Base-by-base conservation (phyloP, 2,113 vertebrate species). In the Gopherus flavomarginatus region DNA sequence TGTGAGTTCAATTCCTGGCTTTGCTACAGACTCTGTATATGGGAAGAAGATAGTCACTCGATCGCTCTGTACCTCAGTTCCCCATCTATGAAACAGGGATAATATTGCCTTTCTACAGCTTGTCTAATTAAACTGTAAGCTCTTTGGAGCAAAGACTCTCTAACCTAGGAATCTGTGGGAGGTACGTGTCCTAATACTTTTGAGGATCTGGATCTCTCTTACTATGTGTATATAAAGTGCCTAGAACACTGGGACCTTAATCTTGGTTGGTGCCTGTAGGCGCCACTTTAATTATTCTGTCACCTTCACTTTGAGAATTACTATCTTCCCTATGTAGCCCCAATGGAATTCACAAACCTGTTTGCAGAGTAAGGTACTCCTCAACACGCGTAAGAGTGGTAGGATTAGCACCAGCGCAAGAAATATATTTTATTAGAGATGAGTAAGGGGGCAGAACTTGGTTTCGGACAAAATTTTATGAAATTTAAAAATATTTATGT, bases 221-320 rank as follows among this genome's bases (percentile, higher is more conserved):
- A 5, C 29, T 10, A 21, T 14, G 19, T 44, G 72, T 54, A 21
- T 26, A 6, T 56, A 6, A 35, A 77, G 17, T 62, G 27, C 44
- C 86, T 84, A 80, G 54, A 69, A 24, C 0, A 0, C n/a, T 26
- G 56, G 90, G 27, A 38, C 42, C 52, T 82, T 0, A 0, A 47
- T n/a, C 72, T 84, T 82, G 72, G 88, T 81, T 86, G 81, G 82
- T 81, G 7, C 80, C 62, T 42, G 22, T 85, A 1, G 0, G 31
- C 69, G 62, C 19, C 85, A 62, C 53, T 49, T 83, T 91, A 54
- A 88, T 54, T 65, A 26, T 19, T 65, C 38, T 54, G 24, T 7
- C 0, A 0, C 31, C 59, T 38, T 81, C 11, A 3, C 49, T 53
- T 4, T 38, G 35, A 26, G 29, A 53, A 54, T 89, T 26, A 24